A percentile compares a stretch with the other conserved stretches of the same genome.
phyloP scores from a whole-genome alignment of 64 coral and sea anemone genomes.

The Montipora sp. region DNA sequence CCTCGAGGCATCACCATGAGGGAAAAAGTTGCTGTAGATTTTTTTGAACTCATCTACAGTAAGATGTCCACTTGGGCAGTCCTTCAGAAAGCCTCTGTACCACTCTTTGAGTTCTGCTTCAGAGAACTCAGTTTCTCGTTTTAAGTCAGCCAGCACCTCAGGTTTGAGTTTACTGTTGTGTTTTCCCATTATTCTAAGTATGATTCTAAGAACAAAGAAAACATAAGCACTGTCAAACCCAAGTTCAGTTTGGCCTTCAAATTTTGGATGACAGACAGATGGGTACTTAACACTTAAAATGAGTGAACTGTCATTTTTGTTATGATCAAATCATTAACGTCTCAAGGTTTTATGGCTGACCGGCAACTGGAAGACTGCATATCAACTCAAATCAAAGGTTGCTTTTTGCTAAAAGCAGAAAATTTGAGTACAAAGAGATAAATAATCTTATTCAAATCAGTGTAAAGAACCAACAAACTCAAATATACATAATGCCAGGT shows the following conservation, averaged over 20 bases:
- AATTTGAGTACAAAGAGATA: too few relatives aligned
- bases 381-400: too few relatives aligned
- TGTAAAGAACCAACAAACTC: too few relatives aligned
- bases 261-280: too few relatives aligned
- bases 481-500: too few relatives aligned
- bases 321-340: too few relatives aligned
- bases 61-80: conserved; percentile 63
- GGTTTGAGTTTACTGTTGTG: conserved; percentile 87
- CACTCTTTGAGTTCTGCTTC: conserved; percentile 80
- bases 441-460: too few relatives aligned
- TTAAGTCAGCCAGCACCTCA: conserved; percentile 69
- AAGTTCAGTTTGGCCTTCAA: neutral
- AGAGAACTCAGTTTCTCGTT: conserved; percentile 60
- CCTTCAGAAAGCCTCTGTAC: conserved; percentile 81
- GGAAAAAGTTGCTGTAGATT: conserved; percentile 82
- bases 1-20: conserved; percentile 79
- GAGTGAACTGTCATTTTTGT: too few relatives aligned
- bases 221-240: neutral
- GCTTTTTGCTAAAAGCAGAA: too few relatives aligned
- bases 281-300: neutral
- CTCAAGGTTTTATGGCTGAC: too few relatives aligned
- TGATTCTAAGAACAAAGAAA: conserved; percentile 6
- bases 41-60: conserved; percentile 85
- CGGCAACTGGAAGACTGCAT: too few relatives aligned
- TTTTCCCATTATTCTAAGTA: conserved; percentile 66